Percentiles rank a stretch among this genome's conserved stretches.
Evolutionary conservation across 2,797 vertebrate species (phyloP).

Genomic region (Ctenopoma kingsleyae): DNA sequence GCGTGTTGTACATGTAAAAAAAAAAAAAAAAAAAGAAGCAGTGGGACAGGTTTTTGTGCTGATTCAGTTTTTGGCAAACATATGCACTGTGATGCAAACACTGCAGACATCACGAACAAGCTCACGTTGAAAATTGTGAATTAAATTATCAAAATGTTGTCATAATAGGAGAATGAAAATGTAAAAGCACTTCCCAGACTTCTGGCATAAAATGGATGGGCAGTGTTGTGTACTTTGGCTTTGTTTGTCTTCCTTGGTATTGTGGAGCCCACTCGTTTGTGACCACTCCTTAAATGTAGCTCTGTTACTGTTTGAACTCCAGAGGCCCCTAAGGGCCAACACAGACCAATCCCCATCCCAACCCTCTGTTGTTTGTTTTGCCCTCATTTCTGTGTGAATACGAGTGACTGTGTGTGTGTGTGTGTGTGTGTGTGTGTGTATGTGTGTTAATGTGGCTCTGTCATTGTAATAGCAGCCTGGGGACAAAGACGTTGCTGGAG

Average conservation of each 20-base stretch:
- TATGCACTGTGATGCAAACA: conserved; percentile 48
- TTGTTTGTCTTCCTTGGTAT: conserved; percentile 68
- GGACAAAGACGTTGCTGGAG: conserved; percentile 71
- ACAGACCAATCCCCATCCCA: conserved; percentile 60
- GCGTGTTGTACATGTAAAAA: conserved; percentile 33
- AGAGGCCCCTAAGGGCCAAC: conserved; percentile 72
- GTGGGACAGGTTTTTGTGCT: conserved; percentile 69
- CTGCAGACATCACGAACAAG: not conserved
- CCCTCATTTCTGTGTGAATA: conserved; percentile 78
- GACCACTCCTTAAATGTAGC: conserved; percentile 72
- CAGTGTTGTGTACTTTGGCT: conserved; percentile 47
- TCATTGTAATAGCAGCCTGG: conserved; percentile 57
- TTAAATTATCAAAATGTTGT: not conserved
- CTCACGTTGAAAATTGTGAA: not conserved
- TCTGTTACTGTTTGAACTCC: conserved; percentile 71
- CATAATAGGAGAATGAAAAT: not conserved
- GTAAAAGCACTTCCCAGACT: not conserved
- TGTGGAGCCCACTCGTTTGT: conserved; percentile 69
- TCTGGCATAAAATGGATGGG: conserved; percentile 16
- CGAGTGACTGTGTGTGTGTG: conserved; percentile 35
- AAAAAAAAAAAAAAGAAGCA: conserved; percentile 56
- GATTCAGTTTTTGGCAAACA: conserved; percentile 75
- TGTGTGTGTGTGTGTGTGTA: conserved; percentile 35
- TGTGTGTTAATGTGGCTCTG: conserved; percentile 45
- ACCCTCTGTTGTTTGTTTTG: conserved; percentile 82